Evolutionary conservation across 1,140 invertebrate species (phyloP), one percentile per base, ranked within the genome.

Genomic region (Drosophila ananassae): DNA sequence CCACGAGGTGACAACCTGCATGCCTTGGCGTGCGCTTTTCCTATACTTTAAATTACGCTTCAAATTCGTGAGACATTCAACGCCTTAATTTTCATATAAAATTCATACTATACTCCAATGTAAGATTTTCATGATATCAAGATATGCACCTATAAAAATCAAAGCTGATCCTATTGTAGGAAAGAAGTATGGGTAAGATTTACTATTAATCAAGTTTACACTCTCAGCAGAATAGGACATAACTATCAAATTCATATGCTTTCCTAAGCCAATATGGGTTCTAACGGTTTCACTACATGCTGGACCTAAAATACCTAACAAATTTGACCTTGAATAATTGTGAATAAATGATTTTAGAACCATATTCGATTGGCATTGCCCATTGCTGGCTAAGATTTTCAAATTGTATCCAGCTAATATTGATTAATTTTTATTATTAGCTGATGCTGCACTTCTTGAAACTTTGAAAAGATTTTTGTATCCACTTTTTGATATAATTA

Each of bases 221-320:
- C 96, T 96, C 85, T 97, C 96, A 2, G 96, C 96, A 61, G 95
- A 95, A 90, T 97, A 98, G 34, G 96, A 97, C 44, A 97, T 95
- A 0, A 96, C 94, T 34, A 96, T 93, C 24, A 95, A 96, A 62
- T 94, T 94, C 76, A 95, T 97, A 80, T 96, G 95, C 59, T 95
- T 96, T 0, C 96, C 95, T n/a, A 97, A 94, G 0, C 87, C 95
- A 8, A 96, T 13, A 97, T 92, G 0, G 96, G 96, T 89, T 97
- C 96, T 0, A 97, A 97, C 95, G 1, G 96, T 97, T 89, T 97
- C 96, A 3, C 96, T 96, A 89, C 97, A 98, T 7, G 95, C 96
- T 3, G 97, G 96, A n/a, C 97, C 96, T 39, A 97, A 87, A 25
- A 97, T 94, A 3, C 96, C 96, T 39, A 95, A 93, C 30, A 97